Evolutionary conservation across 2,797 vertebrate genomes (phyloP).

Genomic region (Epinephelus malabaricus): DNA sequence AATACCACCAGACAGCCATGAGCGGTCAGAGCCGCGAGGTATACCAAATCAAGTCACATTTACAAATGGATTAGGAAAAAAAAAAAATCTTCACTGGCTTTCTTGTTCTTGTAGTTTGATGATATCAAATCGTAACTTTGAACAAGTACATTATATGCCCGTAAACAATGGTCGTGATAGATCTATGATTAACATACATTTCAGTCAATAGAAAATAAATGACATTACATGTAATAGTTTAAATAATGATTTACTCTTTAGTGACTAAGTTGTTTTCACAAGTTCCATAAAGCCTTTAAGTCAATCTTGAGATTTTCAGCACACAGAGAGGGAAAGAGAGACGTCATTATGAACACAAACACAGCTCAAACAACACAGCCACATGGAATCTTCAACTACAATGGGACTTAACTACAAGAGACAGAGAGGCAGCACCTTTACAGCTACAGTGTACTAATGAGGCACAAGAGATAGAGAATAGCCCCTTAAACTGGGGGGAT

Average conservation of each 20-base stretch:
- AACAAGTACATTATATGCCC: neutral
- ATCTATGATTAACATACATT: neutral
- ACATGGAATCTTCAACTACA: slow-evolving; percentile 82
- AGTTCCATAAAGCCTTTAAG: slow-evolving; percentile 72
- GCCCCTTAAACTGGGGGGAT: slow-evolving; percentile 92
- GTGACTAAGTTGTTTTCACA: slow-evolving; percentile 51
- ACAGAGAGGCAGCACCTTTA: slow-evolving; percentile 88
- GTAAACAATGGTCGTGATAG: slow-evolving; percentile 10
- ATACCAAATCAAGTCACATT: slow-evolving; percentile 59
- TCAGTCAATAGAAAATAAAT: slow-evolving; percentile 6
- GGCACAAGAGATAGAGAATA: slow-evolving; percentile 92
- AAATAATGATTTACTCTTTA: slow-evolving; percentile 21
- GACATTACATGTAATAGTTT: slow-evolving; percentile 10
- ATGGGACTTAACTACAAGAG: slow-evolving; percentile 84
- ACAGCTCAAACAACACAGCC: slow-evolving; percentile 84
- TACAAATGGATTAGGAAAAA: slow-evolving; percentile 40
- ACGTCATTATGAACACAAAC: slow-evolving; percentile 82
- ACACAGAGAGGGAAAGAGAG: slow-evolving; percentile 84
- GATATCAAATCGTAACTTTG: slow-evolving; percentile 12
- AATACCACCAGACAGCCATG: slow-evolving; percentile 85
- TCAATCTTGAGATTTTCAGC: slow-evolving; percentile 95
- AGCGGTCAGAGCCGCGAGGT: slow-evolving; percentile 54
- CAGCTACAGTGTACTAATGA: slow-evolving; percentile 88
- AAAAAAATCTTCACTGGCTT: slow-evolving; percentile 79
- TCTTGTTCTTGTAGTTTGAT: slow-evolving; percentile 56